Base-by-base conservation (phyloP, 2,888 invertebrate genomes). In the Dastarcus helophoroides region DNA sequence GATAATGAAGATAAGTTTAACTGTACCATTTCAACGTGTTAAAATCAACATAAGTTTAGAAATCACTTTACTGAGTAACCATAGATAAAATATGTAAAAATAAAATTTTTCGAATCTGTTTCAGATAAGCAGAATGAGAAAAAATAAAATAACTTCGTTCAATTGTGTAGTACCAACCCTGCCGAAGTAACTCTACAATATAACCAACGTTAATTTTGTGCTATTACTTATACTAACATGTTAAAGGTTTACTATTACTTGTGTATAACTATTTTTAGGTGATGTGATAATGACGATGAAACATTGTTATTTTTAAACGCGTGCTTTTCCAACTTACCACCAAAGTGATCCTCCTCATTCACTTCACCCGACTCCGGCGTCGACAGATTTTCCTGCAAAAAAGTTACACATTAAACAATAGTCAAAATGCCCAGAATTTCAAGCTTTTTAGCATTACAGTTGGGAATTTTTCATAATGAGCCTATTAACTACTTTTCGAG, bases 341-440 rank as follows among this genome's bases (percentile, higher is more conserved):
- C 65, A 53, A 71, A 79, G 47, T 76, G 76, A 46, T 79, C 79
- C 41, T 79, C 79, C 43, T 79, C 79, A 43, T 69, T 72, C 59
- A 73, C 71, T 46, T 79, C 79, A 3, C 69, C 64, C 5, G 77
- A 75, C 50, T 79, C 79, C 14, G 78, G 73, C 17, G 77, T 76
- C 37, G 67, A 63, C 43, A 78, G 61, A 48, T 75, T 79, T 51
- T 79, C 79, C 79, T 79, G 73, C 5, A 77, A 77, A 51, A 50
- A 35, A 14, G n/a, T n/a, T n/a, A 7, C 8, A 22, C 3, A 4
- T 14, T 26, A 8, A 13, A 25, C 14, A 13, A 13, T 25, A 25
- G 4, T 3, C 4, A 25, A 11, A 6, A 14, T 16, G 5, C 2
- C 14, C 6, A 8, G 19, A 9, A 27, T 10, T n/a, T n/a, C n/a